phyloP scores from a whole-genome alignment of 2,888 invertebrate species.

The Oscheius onirici region DNA sequence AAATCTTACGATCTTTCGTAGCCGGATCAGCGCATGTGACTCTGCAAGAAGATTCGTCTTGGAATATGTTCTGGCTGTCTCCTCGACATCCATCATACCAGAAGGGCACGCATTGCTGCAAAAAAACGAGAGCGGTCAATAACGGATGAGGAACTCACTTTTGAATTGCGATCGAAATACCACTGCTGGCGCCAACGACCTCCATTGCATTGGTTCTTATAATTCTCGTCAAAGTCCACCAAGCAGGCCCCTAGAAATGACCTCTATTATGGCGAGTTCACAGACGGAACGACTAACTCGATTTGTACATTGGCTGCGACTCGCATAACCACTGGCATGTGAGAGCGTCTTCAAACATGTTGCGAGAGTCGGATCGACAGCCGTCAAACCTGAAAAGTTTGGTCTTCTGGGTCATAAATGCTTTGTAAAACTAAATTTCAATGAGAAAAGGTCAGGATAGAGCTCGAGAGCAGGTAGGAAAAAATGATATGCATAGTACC shows the following conservation, averaged over 20 bases:
- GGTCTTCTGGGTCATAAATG: too few relatives aligned
- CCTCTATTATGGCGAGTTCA: neutral
- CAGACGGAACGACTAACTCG: slow-evolving; percentile 45
- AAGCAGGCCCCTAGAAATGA: slow-evolving; percentile 58
- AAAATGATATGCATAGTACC: too few relatives aligned
- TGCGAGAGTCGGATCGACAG: slow-evolving; percentile 53
- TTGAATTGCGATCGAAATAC: slow-evolving; percentile 61
- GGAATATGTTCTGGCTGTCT: slow-evolving; percentile 64
- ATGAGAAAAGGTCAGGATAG: too few relatives aligned
- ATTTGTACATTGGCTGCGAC: slow-evolving; percentile 64
- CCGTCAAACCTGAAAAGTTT: slow-evolving; percentile 33
- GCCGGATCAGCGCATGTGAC: slow-evolving; percentile 65
- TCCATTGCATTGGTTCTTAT: slow-evolving; percentile 68
- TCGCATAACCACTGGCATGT: slow-evolving; percentile 71
- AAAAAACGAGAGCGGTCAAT: slow-evolving; percentile 6
- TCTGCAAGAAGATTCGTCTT: slow-evolving; percentile 60
- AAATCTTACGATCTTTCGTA: slow-evolving; percentile 54
- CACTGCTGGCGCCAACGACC: slow-evolving; percentile 68
- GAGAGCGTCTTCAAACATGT: slow-evolving; percentile 68
- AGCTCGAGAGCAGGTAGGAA: too few relatives aligned
- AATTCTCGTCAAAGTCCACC: slow-evolving; percentile 67
- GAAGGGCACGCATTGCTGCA: slow-evolving; percentile 63
- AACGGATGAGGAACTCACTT: slow-evolving; percentile 38
- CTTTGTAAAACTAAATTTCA: too few relatives aligned
- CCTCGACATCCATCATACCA: slow-evolving; percentile 70